Base-by-base conservation (phyloP, 64 coral and sea anemone species). In the Actinia tenebrosa region DNA sequence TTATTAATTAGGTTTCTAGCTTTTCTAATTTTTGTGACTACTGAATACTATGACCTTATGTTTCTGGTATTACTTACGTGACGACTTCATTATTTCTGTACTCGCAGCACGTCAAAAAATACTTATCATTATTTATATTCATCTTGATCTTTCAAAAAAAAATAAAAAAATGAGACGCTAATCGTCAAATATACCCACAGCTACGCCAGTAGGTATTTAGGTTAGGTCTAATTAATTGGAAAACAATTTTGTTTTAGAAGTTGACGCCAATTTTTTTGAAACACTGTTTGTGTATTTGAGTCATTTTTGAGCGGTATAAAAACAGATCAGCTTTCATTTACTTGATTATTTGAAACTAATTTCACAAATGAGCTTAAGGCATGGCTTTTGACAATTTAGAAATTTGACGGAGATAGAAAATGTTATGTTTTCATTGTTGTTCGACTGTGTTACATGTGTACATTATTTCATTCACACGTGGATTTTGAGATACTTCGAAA, bases 331-430 rank as follows among this genome's bases (percentile, higher is more conserved):
- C 10, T 75, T 30, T 75, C 69, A 75, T 75, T 75, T 75, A 75
- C 69, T 75, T 30, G n/a, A 27, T 75, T 15, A 42, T 75, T 75
- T 75, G 69, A 27, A 75, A 42, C 25, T 26, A 75, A 75, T 75
- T 75, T 75, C 42, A 75, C 69, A 75, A 75, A 75, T 75, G 69
- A 75, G n/a, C 69, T 75, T 30, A 66, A 75, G 26, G 69, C 25
- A 42, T n/a, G 69, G 25, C 3, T 11, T 26, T 75, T 75, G 27
- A 30, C 1, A 75, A 75, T 75, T 75, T 75, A 16, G 10, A 58
- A 58, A 16, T 23, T 66, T 66, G 10, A 20, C 19, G 63, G 69
- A 30, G n/a, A 14, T 26, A 13, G n/a, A n/a, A n/a, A n/a, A 66
- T 66, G 63, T 66, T 66, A 18, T 61, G 18, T 8, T 66, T 66